Evolutionary conservation across 2,888 invertebrate species (phyloP).

Genomic region (Aspidiotus rigidus): DNA sequence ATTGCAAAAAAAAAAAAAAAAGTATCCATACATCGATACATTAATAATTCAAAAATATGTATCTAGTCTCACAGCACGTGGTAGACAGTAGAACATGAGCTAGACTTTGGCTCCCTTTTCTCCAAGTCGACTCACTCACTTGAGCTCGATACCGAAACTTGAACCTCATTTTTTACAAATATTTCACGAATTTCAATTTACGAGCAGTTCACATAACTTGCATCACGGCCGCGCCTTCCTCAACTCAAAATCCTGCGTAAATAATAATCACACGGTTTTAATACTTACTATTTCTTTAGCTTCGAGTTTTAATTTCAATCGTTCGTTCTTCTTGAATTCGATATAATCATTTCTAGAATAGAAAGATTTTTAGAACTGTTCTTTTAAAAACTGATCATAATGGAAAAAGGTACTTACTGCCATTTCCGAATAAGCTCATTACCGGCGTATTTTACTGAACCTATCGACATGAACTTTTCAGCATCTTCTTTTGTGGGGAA

Average conservation of each 20-base stretch:
- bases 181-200: neutral
- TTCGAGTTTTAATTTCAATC: conserved; percentile 14
- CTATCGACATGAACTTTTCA: conserved; percentile 62
- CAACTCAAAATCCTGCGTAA: neutral
- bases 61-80: no score
- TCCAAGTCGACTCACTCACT: no score
- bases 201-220: neutral
- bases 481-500: conserved; percentile 74
- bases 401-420: conserved; percentile 44
- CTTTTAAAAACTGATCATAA: neutral
- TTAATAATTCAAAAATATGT: no score
- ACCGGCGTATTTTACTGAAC: conserved; percentile 59
- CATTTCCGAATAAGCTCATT: conserved; percentile 56
- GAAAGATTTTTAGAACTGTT: neutral
- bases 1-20: no score
- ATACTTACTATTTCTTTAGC: conserved; percentile 14
- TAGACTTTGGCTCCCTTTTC: no score
- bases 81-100: no score
- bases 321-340: conserved; percentile 57
- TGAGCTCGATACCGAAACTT: no score
- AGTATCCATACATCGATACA: no score
- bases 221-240: no score
- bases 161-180: neutral
- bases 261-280: neutral
- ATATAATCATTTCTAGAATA: conserved; percentile 48